phyloP scores from a whole-genome alignment of 2,113 vertebrate genomes.

The Etheostoma spectabile region DNA sequence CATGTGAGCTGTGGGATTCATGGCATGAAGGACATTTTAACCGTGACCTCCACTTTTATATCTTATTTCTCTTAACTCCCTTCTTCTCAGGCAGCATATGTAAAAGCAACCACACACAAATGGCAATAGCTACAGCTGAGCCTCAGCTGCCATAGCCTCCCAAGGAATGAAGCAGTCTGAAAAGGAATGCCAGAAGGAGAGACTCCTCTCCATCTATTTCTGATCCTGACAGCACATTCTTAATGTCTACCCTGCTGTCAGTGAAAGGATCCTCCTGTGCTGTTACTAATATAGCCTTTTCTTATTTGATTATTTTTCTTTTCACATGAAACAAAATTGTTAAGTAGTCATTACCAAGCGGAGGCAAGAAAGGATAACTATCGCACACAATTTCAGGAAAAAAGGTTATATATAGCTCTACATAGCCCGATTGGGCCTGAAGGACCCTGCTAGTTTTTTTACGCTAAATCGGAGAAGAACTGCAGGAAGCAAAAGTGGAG shows the following conservation, averaged over 20 bases:
- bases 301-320: conserved; percentile 56
- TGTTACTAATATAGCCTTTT: conserved; percentile 62
- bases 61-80: conserved; percentile 4
- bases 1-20: conserved; percentile 40
- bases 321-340: conserved; percentile 58
- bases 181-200: conserved; percentile 51
- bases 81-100: conserved; percentile 15
- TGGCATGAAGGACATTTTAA: conserved; percentile 49
- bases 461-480: conserved; percentile 41
- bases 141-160: conserved; percentile 40
- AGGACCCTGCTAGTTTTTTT: conserved; percentile 46
- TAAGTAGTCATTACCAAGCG: conserved; percentile 55
- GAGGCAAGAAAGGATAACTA: conserved; percentile 40
- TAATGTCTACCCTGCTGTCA: conserved; percentile 42
- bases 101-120: conserved; percentile 11
- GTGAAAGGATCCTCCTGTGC: conserved; percentile 57
- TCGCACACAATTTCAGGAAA: conserved; percentile 48
- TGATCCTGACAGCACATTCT: conserved; percentile 62
- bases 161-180: conserved; percentile 14
- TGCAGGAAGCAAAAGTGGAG: conserved; percentile 40
- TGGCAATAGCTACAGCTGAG: conserved; percentile 41
- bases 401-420: conserved; percentile 60
- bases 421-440: conserved; percentile 37
- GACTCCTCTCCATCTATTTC: conserved; percentile 66
- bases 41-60: conserved; percentile 22